Base-by-base conservation (phyloP, 37 sponge, comb jelly and placozoan species). In the Diacarnus erythraeanus region DNA sequence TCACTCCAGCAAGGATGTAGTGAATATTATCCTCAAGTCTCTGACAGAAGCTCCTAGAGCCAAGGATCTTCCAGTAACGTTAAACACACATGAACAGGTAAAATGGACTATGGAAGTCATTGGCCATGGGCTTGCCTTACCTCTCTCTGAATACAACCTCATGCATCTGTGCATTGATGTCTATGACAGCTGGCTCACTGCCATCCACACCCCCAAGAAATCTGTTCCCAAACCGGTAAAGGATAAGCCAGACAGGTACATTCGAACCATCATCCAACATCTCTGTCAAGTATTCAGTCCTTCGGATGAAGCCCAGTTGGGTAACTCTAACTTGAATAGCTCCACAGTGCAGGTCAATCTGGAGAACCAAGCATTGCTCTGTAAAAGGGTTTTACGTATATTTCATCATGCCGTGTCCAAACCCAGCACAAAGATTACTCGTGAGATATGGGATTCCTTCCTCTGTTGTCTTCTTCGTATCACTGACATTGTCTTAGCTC, bases 101-200 rank as follows among this genome's bases (percentile, higher is more conserved):
- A 29, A 88, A 1, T 94, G 94, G 94, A 87, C 85, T 21, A 90
- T 94, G 94, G 76, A 90, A 38, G 92, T 91, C 0, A 47, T 94
- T 18, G 91, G 92, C 0, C 78, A 82, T 42, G 94, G 94, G 0
- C 88, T 94, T 23, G 65, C 85, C 23, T 80, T 94, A 1, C 94
- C 94, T 22, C 88, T 94, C 18, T 36, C 70, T 1, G 88, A 94
- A 25, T 68, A 80, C 31, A 29, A 18, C 26, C 63, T 81, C 39
- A 78, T 94, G 3, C 36, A 25, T 3, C 29, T 22, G 4, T 94
- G 94, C 69, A 41, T 83, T 25, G 85, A 87, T 18, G 64, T 90
- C 64, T 94, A 94, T 77, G 73, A 78, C 10, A 85, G 73, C 51
- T 94, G 94, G 94, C 75, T 94, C 37, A 58, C 30, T 21, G 78